Conservation (phyloP, 2,797 vertebrate species). For the Anguilla marmorata region DNA sequence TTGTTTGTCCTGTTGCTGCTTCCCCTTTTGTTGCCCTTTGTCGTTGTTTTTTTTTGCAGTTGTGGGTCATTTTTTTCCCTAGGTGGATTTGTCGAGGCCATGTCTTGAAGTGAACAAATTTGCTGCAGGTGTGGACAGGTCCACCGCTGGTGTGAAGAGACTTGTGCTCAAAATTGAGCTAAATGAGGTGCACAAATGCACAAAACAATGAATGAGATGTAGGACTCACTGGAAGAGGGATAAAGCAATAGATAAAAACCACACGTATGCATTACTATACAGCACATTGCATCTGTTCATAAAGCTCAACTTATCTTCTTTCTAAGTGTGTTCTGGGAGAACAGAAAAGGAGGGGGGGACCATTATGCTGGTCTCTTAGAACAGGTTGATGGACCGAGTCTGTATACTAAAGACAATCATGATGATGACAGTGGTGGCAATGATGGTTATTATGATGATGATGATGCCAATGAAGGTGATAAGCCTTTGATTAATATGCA, state of each 20-base stretch:
- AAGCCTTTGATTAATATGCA: neutral
- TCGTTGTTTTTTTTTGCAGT: neutral
- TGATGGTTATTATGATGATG: slow-evolving; percentile 2
- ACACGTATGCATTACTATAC: neutral
- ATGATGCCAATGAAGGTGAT: neutral
- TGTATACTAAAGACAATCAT: neutral
- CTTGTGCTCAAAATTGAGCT: neutral
- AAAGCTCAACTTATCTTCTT: neutral
- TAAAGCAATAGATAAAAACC: neutral
- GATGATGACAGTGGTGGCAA: neutral
- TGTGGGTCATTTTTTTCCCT: neutral
- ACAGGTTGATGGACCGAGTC: neutral
- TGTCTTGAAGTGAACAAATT: neutral
- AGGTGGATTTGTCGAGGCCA: neutral
- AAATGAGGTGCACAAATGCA: neutral
- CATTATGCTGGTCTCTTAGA: neutral
- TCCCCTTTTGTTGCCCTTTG: neutral
- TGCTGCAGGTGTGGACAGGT: neutral
- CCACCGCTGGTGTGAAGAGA: neutral
- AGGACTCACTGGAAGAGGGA: neutral
- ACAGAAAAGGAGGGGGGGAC: neutral
- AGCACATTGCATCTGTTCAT: neutral
- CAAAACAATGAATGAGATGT: neutral
- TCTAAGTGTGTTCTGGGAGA: neutral
- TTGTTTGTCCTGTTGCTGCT: neutral